A percentile compares a stretch with the other conserved stretches of the same genome.
phyloP scores from a whole-genome alignment of 2,797 vertebrate species.

The Protonibea diacanthus region DNA sequence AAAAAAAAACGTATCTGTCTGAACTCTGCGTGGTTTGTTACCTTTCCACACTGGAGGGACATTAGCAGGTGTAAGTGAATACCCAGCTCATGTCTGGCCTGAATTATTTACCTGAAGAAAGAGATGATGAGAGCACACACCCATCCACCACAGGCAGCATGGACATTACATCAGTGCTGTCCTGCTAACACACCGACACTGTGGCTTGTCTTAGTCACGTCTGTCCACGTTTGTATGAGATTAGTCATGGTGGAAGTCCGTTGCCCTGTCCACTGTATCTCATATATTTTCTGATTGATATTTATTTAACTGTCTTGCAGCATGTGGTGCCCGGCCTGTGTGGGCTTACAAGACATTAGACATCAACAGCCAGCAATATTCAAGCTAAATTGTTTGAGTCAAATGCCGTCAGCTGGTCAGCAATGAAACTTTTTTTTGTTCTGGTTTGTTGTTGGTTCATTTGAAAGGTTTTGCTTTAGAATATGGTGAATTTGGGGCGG shows the following conservation, averaged over 20 bases:
- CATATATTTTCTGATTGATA: background rate
- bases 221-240: conserved; percentile 2
- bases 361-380: no score
- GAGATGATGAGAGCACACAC: conserved; percentile 26
- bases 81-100: conserved; percentile 56
- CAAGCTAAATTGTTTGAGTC: background rate
- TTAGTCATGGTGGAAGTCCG: background rate
- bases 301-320: no score
- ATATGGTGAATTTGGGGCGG: no score
- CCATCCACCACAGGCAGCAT: background rate
- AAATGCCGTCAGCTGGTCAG: background rate
- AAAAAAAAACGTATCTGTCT: background rate
- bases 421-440: background rate
- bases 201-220: background rate
- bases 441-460: no score
- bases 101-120: conserved; percentile 70
- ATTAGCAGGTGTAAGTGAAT: conserved; percentile 65
- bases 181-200: background rate
- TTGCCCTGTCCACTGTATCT: background rate
- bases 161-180: conserved; percentile 43
- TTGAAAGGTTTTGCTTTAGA: no score
- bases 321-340: no score
- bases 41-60: conserved; percentile 37
- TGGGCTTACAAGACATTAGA: no score
- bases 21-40: conserved; percentile 13